phyloP scores from a whole-genome alignment of 2,888 invertebrate genomes.

The Formica aserva region DNA sequence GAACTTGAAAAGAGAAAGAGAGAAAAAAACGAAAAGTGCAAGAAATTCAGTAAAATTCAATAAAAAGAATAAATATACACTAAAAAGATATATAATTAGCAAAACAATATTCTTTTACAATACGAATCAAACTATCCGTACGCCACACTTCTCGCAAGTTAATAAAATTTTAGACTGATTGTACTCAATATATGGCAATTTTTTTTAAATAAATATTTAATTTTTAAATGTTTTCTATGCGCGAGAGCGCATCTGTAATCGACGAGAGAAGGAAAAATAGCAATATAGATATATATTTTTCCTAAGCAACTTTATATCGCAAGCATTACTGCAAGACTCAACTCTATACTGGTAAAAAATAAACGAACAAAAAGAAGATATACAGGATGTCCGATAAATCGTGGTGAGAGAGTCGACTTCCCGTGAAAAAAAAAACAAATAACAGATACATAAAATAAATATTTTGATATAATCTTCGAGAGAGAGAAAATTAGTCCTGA shows the following conservation, averaged over 20 bases:
- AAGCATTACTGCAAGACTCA: slow-evolving; percentile 48
- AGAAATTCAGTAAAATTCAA: neutral
- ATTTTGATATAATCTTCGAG: neutral
- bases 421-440: neutral
- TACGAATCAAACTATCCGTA: neutral
- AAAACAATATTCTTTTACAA: neutral
- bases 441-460: neutral
- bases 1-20: neutral
- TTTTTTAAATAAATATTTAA: slow-evolving; percentile 62
- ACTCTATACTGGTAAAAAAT: slow-evolving; percentile 50
- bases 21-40: neutral
- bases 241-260: slow-evolving; percentile 1
- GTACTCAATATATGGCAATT: slow-evolving; percentile 57
- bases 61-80: neutral
- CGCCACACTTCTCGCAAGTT: slow-evolving; percentile 7
- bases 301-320: slow-evolving; percentile 78
- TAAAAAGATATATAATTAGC: neutral
- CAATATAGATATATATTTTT: slow-evolving; percentile 65
- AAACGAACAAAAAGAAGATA: slow-evolving; percentile 27
- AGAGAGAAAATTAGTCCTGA: neutral
- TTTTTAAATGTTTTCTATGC: slow-evolving; percentile 54
- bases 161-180: slow-evolving; percentile 73
- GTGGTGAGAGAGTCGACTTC: neutral
- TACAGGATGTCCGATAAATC: slow-evolving; percentile 4
- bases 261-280: slow-evolving; percentile 20